Evolutionary conservation across 2,888 invertebrate genomes (phyloP).

Genomic region (Eupithecia centaureata): DNA sequence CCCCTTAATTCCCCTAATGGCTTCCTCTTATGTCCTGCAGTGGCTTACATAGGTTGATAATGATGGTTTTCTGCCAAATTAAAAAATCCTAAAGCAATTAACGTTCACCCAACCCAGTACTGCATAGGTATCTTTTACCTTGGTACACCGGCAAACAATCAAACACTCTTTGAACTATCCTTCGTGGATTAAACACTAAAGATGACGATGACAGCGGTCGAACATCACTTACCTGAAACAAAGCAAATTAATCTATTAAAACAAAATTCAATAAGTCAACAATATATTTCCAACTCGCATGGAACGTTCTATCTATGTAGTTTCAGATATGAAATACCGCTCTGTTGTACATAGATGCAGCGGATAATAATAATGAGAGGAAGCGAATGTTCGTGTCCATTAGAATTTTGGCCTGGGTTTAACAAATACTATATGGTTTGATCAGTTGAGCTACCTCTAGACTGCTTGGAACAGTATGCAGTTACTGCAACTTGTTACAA

Average conservation of each 20-base stretch:
- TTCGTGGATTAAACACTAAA: background rate
- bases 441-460: too few species aligned
- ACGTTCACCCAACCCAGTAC: background rate
- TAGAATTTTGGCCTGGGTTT: background rate
- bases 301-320: slow-evolving; percentile 2
- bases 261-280: slow-evolving; percentile 6
- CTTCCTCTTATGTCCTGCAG: too few species aligned
- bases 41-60: too few species aligned
- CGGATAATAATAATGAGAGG: slow-evolving; percentile 52
- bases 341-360: slow-evolving; percentile 47
- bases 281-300: background rate
- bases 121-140: background rate
- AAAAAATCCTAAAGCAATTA: background rate
- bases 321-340: slow-evolving; percentile 9
- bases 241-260: background rate
- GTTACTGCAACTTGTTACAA: too few species aligned
- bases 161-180: background rate
- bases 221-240: slow-evolving; percentile 23
- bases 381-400: slow-evolving; percentile 25
- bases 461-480: too few species aligned
- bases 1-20: too few species aligned
- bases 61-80: background rate
- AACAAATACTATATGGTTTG: too few species aligned
- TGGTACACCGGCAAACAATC: background rate
- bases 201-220: background rate